phyloP scores from a whole-genome alignment of 2,797 vertebrate species.

The Sarcoramphus papa region DNA sequence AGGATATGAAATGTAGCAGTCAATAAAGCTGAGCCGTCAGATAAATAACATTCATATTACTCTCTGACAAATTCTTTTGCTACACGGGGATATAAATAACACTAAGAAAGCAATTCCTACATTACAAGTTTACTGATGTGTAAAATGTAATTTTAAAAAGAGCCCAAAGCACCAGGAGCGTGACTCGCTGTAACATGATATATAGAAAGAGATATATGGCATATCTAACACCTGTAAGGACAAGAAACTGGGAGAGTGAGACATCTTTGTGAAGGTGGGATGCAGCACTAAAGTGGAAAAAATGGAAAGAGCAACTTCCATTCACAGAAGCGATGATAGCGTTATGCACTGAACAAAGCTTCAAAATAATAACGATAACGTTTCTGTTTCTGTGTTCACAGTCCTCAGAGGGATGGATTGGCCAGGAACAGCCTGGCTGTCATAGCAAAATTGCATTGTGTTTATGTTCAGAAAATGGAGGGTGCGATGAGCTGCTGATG shows the following conservation, averaged over 20 bases:
- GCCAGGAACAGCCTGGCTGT: neutral
- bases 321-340: neutral
- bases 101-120: conserved; percentile 74
- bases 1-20: conserved; percentile 77
- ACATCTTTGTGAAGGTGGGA: conserved; percentile 42
- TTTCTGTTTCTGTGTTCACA: neutral
- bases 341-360: neutral
- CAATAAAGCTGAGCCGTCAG: conserved; percentile 77
- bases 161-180: conserved; percentile 54
- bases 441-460: neutral
- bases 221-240: conserved; percentile 27
- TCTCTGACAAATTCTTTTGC: conserved; percentile 79
- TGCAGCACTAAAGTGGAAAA: neutral
- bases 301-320: neutral
- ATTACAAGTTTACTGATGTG: conserved; percentile 82
- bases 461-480: neutral
- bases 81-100: conserved; percentile 77
- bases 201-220: conserved; percentile 13
- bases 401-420: neutral
- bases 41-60: conserved; percentile 81
- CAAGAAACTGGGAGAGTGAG: conserved; percentile 23
- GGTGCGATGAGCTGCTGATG: neutral
- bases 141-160: conserved; percentile 81
- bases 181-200: conserved; percentile 34
- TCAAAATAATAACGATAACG: neutral